Evolutionary conservation across 2,113 vertebrate genomes (phyloP), one percentile per base, ranked within the genome.

Genomic region (Heloderma charlesbogerti): DNA sequence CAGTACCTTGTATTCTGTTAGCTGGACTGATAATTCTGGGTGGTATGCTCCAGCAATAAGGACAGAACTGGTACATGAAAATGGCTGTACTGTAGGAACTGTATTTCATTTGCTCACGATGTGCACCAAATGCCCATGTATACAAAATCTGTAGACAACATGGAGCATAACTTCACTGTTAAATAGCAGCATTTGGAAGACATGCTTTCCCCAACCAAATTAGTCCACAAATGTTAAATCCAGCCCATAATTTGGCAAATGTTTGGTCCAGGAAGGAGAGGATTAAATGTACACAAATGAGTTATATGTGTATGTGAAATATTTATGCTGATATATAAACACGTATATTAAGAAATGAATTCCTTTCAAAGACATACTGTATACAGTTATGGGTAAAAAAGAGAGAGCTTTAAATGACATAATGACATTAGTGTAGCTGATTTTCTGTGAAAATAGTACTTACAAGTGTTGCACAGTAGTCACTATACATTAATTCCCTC

Each of bases 381-480:
- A 87, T 74, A 91, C 51, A 86, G 90, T 88, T 4, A 10, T 94
- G 94, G 63, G 82, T 81, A 82, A 78, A 66, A 84, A 84, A 67
- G 22, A 63, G 93, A 90, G 95, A 0, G 18, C 48, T 83, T 45
- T 81, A 93, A 95, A 86, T 89, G 95, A 91, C 94, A 92, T 89
- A 95, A 90, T 94, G 95, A 93, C 92, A 91, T 88, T 90, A 91
- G 90, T 86, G 90, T 93, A 90, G 91, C 88, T 94, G 69, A 54
- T 94, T 90, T 94, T 92, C 94, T 96, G 93, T 20, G 94, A 96
- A 97, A 97, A 97, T 63, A 97, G 95, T 95, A 94, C 97, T 97
- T 96, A 94, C 3, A 84, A 93, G 81, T 57, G 90, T 86, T 95
- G 88, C 94, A 93, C 95, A 91, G 97, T 91, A 94, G 96, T 94